Conservation (phyloP, 2,113 vertebrate species). For the Anseranas semipalmata region DNA sequence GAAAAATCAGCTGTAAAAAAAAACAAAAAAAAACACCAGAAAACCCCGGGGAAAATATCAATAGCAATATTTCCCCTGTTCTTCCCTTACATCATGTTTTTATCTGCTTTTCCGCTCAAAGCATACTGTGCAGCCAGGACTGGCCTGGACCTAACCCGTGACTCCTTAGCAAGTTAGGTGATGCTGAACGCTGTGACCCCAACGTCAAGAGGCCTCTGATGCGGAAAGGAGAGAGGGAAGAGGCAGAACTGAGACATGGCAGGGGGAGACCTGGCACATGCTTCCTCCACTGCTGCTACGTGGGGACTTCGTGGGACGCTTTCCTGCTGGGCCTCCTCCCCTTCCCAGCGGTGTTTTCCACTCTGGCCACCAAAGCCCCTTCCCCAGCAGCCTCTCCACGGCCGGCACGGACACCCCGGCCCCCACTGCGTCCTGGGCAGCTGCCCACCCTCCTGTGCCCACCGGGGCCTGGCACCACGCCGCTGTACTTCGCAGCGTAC, state of each 20-base stretch:
- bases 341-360: neutral
- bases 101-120: neutral
- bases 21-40: neutral
- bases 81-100: neutral
- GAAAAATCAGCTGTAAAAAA: neutral
- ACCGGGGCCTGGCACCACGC: too few relatives aligned
- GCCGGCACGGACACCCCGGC: accelerated
- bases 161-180: neutral
- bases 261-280: neutral
- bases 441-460: neutral
- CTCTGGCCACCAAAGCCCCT: neutral
- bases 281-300: neutral
- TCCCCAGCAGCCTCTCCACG: neutral
- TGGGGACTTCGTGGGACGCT: neutral
- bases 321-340: neutral
- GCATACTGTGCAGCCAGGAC: neutral
- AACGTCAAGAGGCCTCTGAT: neutral
- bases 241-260: neutral
- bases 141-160: neutral
- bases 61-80: neutral
- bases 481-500: neutral
- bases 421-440: neutral
- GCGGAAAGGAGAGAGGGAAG: neutral
- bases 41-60: neutral
- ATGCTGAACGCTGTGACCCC: neutral